Base-by-base conservation (phyloP, 2,113 vertebrate species). In the Rana temporaria region DNA sequence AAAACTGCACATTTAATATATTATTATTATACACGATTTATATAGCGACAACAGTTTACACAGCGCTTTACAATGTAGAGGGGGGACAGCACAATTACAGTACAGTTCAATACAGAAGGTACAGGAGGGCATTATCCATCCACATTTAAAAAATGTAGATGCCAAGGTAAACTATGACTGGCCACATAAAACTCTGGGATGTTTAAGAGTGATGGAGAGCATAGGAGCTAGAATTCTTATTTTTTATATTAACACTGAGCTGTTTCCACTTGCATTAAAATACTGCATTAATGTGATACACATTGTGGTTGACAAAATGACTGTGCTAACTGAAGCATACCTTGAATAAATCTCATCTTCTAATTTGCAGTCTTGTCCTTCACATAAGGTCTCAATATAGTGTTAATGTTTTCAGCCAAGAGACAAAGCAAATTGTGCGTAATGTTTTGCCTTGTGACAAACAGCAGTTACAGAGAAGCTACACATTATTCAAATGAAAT, bases 401-500 rank as follows among this genome's bases (percentile, higher is more conserved):
- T 86, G 79, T 69, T 76, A 79, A 76, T 84, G 12, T 32, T 86
- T 79, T 30, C 20, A 42, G n/a, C 0, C 52, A 2, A 48, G 86
- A 85, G 84, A 84, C 52, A 17, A 12, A 72, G 57, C 63, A 11
- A 34, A 24, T 0, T 70, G 72, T 84, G 75, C 57, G 22, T 84
- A 19, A 66, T 30, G 72, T 48, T 18, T 11, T 82, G 86, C 76
- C 14, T 48, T 16, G 56, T 81, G 34, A 56, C 7, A 81, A 83
- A 77, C 2, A 79, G 4, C 3, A 11, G 22, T 59, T 77, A 63
- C 19, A 64, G 84, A 88, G 86, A 88, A 91, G 84, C 85, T 82
- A 86, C 88, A 89, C 91, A 91, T 92, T 88, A 88, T 82, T 85
- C 87, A 88, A 70, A 86, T 85, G 90, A 91, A 93, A 90, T 92